phyloP scores from a whole-genome alignment of 1,140 invertebrate species.

The Camponotus pennsylvanicus region DNA sequence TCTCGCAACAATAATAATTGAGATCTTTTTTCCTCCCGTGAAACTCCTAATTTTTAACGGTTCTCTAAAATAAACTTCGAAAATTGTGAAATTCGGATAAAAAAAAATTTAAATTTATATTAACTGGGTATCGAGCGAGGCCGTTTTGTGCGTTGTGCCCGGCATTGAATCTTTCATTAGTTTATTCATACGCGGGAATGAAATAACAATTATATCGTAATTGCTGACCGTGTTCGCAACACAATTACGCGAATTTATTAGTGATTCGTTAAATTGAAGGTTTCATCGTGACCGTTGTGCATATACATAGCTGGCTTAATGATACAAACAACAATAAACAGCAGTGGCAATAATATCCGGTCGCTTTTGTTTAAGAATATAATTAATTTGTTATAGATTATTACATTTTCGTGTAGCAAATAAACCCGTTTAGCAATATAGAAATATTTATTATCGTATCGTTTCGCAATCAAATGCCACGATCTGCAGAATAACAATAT shows the following conservation, averaged over 20 bases:
- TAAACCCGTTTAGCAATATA: constrained; percentile 56
- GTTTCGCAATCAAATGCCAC: constrained; percentile 52
- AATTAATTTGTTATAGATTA: constrained; percentile 66
- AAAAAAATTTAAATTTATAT: constrained; percentile 45
- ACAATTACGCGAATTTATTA: constrained; percentile 63
- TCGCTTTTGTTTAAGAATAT: constrained; percentile 60
- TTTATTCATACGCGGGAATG: constrained; percentile 58
- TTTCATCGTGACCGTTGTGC: constrained; percentile 49
- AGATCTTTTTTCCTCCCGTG: constrained; percentile 5
- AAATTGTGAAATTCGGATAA: constrained; percentile 29
- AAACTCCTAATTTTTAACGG: background rate
- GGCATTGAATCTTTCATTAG: constrained; percentile 60
- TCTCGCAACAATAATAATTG: background rate
- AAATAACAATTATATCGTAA: constrained; percentile 64
- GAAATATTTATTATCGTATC: constrained; percentile 56
- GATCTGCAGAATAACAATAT: constrained; percentile 41
- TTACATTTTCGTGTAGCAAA: constrained; percentile 61
- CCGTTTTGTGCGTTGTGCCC: constrained; percentile 7
- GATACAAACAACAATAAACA: constrained; percentile 64
- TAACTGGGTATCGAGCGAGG: constrained; percentile 47
- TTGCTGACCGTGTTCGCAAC: constrained; percentile 53
- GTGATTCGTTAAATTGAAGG: constrained; percentile 61
- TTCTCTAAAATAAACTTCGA: constrained; percentile 19
- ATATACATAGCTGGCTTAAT: constrained; percentile 46
- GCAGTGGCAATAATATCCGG: constrained; percentile 55